These are phyloP conservation scores for Pinctada fucata DNA, from an alignment of 2,888 invertebrate species.

Conservation along the genomic window DNA sequence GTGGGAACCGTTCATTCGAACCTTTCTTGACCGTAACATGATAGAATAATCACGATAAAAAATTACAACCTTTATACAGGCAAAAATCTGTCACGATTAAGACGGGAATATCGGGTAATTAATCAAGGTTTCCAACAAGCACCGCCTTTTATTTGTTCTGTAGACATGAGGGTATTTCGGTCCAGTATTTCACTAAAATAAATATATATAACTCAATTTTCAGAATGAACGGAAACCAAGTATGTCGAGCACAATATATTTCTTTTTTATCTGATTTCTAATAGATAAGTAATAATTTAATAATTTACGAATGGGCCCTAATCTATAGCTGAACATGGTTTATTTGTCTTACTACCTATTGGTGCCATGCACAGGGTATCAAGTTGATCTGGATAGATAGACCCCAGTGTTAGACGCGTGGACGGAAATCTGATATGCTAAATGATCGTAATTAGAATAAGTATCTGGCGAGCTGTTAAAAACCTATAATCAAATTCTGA, in stretches of 20 bases:
- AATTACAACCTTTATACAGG: neutral
- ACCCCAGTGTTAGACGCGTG: neutral
- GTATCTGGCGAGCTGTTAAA: neutral
- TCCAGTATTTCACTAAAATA: conserved; percentile 1
- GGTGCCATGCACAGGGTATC: neutral
- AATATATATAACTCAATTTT: neutral
- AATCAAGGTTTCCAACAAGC: neutral
- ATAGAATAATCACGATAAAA: neutral
- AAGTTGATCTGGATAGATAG: neutral
- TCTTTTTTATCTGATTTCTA: conserved; percentile 5
- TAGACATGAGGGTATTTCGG: neutral
- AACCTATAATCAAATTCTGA: neutral
- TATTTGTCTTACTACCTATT: neutral
- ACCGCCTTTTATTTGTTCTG: neutral
- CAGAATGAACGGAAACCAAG: neutral
- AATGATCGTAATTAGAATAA: neutral
- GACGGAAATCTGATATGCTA: neutral
- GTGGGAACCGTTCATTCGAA: neutral
- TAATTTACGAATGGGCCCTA: conserved; percentile 14
- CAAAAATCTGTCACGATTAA: neutral
- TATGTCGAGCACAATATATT: neutral
- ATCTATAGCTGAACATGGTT: neutral
- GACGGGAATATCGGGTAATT: neutral
- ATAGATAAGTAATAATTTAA: conserved; percentile 23
- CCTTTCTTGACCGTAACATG: conserved; percentile 1